Percentiles rank a stretch among this genome's conserved stretches.
These are phyloP conservation scores for Phenganax subtilis DNA, from an alignment of 92 coral and sea anemone species.

Conservation along the genomic window DNA sequence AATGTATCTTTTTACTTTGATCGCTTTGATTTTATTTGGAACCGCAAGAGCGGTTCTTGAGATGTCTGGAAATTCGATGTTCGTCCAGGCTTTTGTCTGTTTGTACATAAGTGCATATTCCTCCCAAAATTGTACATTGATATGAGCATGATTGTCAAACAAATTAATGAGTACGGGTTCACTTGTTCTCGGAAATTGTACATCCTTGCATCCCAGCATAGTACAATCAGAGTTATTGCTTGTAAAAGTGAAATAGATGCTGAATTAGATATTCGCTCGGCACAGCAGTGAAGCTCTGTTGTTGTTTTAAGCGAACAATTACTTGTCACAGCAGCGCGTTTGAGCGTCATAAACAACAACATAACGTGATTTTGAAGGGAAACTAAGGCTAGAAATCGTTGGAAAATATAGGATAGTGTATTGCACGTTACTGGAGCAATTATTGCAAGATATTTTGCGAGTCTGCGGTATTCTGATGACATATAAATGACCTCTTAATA, in stretches of 20 bases:
- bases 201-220: not conserved
- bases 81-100: not conserved
- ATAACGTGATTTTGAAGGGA: not conserved
- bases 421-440: not conserved
- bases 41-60: conserved; percentile 16
- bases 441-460: not conserved
- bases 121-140: not conserved
- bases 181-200: not conserved
- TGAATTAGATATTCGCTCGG: not conserved
- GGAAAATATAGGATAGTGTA: not conserved
- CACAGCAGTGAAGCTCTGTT: conserved; percentile 11
- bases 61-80: not conserved
- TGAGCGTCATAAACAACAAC: not conserved
- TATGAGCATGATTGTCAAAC: not conserved
- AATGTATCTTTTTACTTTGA: conserved; percentile 4
- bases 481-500: not conserved
- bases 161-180: conserved; percentile 3
- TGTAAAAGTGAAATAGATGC: not conserved
- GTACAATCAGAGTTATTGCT: conserved; percentile 1
- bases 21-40: conserved; percentile 6
- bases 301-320: not conserved
- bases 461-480: not conserved
- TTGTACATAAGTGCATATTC: not conserved
- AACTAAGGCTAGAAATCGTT: conserved; percentile 2
- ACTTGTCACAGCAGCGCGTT: not conserved